Conservation (phyloP, 2,888 invertebrate genomes). For the Rhagium mordax region DNA sequence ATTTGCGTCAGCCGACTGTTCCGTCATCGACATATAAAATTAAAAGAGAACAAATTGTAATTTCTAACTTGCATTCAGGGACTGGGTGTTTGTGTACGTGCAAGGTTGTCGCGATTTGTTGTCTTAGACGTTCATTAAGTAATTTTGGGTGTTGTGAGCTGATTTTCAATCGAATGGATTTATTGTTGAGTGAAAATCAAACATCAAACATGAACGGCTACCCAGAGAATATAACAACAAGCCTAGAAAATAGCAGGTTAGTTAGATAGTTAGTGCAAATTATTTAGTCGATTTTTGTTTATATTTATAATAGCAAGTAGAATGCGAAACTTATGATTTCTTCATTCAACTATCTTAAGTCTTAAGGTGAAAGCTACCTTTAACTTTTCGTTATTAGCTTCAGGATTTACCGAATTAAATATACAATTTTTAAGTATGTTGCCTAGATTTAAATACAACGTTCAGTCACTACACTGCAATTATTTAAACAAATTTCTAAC, state of each 20-base stretch:
- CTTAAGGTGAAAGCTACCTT: slow-evolving; percentile 42
- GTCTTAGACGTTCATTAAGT: slow-evolving; percentile 23
- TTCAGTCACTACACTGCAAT: not conserved
- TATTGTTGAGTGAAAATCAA: slow-evolving; percentile 44
- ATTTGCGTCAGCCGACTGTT: slow-evolving; percentile 45
- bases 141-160: slow-evolving; percentile 34
- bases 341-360: slow-evolving; percentile 30
- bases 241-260: slow-evolving; percentile 63
- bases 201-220: slow-evolving; percentile 53
- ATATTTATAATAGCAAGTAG: slow-evolving; percentile 30
- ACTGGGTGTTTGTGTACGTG: slow-evolving; percentile 42
- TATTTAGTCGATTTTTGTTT: slow-evolving; percentile 40
- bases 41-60: slow-evolving; percentile 45
- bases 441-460: not conserved
- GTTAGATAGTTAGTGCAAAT: slow-evolving; percentile 21
- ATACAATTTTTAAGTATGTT: not conserved
- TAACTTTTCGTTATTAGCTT: slow-evolving; percentile 30
- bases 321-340: slow-evolving; percentile 30
- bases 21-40: slow-evolving; percentile 50
- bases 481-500: slow-evolving; percentile 16
- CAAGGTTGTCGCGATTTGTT: slow-evolving; percentile 37
- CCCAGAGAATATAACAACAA: slow-evolving; percentile 60
- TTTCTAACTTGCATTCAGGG: slow-evolving; percentile 44
- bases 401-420: slow-evolving; percentile 9
- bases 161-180: slow-evolving; percentile 32